Conservation (phyloP, 2,888 invertebrate genomes). For the Fissipunctia ypsillon region DNA sequence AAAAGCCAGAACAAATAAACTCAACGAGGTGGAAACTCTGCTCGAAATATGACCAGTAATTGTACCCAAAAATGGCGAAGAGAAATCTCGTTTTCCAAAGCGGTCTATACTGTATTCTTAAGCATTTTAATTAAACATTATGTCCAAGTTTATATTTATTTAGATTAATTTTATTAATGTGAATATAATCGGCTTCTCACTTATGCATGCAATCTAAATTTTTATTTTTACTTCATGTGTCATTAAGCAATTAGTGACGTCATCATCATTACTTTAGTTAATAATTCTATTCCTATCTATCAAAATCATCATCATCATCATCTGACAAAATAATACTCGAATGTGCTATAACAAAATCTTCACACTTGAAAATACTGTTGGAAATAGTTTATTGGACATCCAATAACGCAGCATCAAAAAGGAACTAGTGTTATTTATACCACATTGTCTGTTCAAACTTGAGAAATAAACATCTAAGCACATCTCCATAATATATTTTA, state of each 20-base stretch:
- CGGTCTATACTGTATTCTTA: conserved; percentile 60
- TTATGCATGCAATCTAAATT: conserved; percentile 10
- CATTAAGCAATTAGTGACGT: conserved; percentile 10
- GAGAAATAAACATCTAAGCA: conserved; percentile 21
- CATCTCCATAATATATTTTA: conserved; percentile 47
- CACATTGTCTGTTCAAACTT: conserved; percentile 3
- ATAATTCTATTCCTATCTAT: neutral
- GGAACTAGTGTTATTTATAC: conserved; percentile 8
- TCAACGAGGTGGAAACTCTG: conserved; percentile 67
- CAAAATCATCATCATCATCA: too few relatives aligned
- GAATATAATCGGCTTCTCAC: conserved; percentile 14
- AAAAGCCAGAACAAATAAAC: conserved; percentile 67
- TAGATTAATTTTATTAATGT: conserved; percentile 15
- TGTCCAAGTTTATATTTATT: neutral
- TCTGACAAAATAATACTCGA: neutral
- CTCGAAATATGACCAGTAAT: conserved; percentile 63
- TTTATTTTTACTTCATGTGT: conserved; percentile 17
- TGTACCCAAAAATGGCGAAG: conserved; percentile 74
- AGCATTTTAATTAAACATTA: conserved; percentile 58
- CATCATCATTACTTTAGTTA: conserved; percentile 12
- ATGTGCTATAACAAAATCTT: neutral
- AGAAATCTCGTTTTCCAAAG: conserved; percentile 79
- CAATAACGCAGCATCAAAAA: conserved; percentile 6
- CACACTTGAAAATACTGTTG: neutral
- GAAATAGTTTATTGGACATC: neutral